These are phyloP conservation scores for Eurosta solidaginis DNA, from an alignment of 1,140 invertebrate genomes.

Conservation along the genomic window DNA sequence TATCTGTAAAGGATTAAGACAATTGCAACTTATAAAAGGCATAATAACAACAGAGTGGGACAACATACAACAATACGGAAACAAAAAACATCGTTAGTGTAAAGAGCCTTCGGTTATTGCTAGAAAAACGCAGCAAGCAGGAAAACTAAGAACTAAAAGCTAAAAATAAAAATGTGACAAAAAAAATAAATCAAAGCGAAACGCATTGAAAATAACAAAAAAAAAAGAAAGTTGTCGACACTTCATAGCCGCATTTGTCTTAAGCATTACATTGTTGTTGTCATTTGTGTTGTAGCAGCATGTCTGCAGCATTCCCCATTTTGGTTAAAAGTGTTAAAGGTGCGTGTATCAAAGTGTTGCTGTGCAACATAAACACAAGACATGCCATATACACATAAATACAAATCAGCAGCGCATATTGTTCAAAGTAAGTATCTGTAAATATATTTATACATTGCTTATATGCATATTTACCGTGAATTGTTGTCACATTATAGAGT, in stretches of 20 bases:
- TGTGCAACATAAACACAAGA: background rate
- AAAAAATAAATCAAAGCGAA: background rate
- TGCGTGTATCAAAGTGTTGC: constrained; percentile 16
- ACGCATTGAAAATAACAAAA: background rate
- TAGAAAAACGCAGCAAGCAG: no score
- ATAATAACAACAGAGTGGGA: background rate
- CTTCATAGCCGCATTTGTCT: background rate
- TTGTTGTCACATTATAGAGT: constrained; percentile 20
- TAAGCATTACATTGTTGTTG: background rate
- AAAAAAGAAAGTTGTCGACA: background rate
- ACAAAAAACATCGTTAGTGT: background rate
- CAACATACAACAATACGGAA: background rate
- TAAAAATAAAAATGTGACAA: background rate
- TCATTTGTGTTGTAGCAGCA: background rate
- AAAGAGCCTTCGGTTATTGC: no score
- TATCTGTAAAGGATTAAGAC: background rate
- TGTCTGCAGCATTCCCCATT: constrained; percentile 4
- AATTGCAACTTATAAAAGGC: background rate
- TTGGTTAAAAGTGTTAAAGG: constrained; percentile 23
- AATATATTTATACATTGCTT: background rate
- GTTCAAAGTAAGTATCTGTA: background rate
- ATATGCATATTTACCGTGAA: background rate
- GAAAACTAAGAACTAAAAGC: no score
- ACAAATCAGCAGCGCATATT: no score
- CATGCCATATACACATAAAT: background rate